Percentiles rank a stretch among this genome's conserved stretches.
These are phyloP conservation scores for Brachionus asplanchnoidis DNA, from an alignment of 1,140 invertebrate species.

Conservation along the genomic window DNA sequence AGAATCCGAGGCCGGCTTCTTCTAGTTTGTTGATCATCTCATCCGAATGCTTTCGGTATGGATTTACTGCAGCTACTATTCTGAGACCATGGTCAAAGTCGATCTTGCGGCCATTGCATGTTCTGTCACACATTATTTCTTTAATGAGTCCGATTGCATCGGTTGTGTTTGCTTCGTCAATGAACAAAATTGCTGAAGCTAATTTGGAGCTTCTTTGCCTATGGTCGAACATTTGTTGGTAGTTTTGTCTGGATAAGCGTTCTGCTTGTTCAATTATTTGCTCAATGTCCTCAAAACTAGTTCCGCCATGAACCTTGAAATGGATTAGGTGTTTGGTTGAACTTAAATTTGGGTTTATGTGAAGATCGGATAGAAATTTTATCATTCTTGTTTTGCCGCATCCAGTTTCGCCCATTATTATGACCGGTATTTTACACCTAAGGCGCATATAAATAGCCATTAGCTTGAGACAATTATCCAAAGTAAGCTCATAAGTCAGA, in stretches of 20 bases:
- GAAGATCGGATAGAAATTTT: constrained; percentile 16
- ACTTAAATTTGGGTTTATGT: not conserved
- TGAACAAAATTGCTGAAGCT: constrained; percentile 52
- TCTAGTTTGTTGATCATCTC: constrained; percentile 50
- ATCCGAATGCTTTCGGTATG: constrained; percentile 51
- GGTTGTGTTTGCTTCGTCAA: constrained; percentile 56
- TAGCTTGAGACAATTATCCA: constrained; percentile 53
- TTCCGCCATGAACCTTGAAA: constrained; percentile 52
- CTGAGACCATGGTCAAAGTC: constrained; percentile 46
- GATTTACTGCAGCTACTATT: constrained; percentile 53
- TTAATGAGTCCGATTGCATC: constrained; percentile 50
- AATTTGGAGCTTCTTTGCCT: not conserved
- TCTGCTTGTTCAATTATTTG: constrained; percentile 48
- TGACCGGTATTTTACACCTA: constrained; percentile 50
- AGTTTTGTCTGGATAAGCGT: not conserved
- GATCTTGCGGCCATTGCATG: constrained; percentile 46
- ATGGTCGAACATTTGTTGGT: constrained; percentile 6
- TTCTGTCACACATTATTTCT: constrained; percentile 53
- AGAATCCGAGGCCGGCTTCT: constrained; percentile 50
- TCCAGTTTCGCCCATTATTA: constrained; percentile 55
- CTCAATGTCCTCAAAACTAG: constrained; percentile 47
- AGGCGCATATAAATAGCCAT: constrained; percentile 52
- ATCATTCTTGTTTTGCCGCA: constrained; percentile 49
- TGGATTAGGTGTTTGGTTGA: constrained; percentile 17
- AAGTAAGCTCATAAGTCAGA: constrained; percentile 49